Evolutionary conservation across 1,140 invertebrate species (phyloP).

Genomic region (Drosophila nasuta): DNA sequence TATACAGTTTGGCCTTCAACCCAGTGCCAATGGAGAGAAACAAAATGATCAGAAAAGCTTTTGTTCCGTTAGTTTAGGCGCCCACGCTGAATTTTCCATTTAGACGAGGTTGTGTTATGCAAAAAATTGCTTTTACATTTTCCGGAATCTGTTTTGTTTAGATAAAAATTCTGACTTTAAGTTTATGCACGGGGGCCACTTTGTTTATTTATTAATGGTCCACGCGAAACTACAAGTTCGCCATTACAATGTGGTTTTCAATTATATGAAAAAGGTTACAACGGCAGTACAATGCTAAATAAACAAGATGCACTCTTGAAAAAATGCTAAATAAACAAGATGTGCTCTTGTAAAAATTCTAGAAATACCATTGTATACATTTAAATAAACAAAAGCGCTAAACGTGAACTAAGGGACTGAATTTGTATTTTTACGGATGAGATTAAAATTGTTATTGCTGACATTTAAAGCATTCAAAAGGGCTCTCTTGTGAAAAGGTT

Average conservation of each 20-base stretch:
- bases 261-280: slow-evolving; percentile 42
- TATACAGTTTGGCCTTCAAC: slow-evolving; percentile 6
- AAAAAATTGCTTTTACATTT: slow-evolving; percentile 29
- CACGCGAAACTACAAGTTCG: slow-evolving; percentile 18
- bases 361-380: not conserved
- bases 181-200: not conserved
- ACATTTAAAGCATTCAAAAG: too few species aligned
- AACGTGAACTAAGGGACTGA: not conserved
- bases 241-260: slow-evolving; percentile 34
- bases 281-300: not conserved
- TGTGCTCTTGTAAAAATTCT: slow-evolving; percentile 16
- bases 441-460: not conserved
- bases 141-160: slow-evolving; percentile 32
- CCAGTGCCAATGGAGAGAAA: not conserved
- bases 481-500: too few species aligned
- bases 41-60: slow-evolving; percentile 7
- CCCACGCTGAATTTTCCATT: slow-evolving; percentile 9
- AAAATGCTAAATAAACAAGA: slow-evolving; percentile 16
- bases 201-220: slow-evolving; percentile 62
- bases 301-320: slow-evolving; percentile 14
- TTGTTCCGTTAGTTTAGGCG: slow-evolving; percentile 5
- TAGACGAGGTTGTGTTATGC: slow-evolving; percentile 19
- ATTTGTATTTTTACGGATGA: not conserved
- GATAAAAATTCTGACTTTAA: slow-evolving; percentile 9
- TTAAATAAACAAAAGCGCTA: not conserved